Evolutionary conservation across 2,888 invertebrate species (phyloP).

Genomic region (Nysson spinosus): DNA sequence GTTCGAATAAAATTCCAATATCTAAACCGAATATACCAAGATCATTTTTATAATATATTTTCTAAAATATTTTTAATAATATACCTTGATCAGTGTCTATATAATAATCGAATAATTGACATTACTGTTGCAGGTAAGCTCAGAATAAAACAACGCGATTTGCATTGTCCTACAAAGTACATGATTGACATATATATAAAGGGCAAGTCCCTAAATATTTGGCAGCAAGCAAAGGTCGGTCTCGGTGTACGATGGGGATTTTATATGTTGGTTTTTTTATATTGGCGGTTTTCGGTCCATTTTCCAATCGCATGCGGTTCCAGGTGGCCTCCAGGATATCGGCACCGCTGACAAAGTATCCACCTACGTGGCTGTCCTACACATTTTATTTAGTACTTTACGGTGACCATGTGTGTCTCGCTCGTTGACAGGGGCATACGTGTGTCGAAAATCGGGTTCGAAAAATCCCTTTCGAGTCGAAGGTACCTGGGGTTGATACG

Average conservation of each 20-base stretch:
- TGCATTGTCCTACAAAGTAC: too few species aligned
- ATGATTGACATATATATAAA: neutral
- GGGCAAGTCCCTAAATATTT: constrained; percentile 1
- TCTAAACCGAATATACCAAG: too few species aligned
- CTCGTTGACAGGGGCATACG: too few species aligned
- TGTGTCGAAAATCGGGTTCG: neutral
- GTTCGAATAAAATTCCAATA: too few species aligned
- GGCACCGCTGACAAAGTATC: constrained; percentile 26
- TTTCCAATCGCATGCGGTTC: constrained; percentile 17
- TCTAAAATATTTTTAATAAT: too few species aligned
- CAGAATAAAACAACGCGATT: too few species aligned
- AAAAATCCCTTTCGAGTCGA: neutral
- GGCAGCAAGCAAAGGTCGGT: neutral
- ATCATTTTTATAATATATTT: too few species aligned
- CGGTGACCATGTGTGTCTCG: neutral
- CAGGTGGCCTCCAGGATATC: constrained; percentile 11
- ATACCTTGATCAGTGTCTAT: too few species aligned
- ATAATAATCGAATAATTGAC: too few species aligned
- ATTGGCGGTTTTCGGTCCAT: neutral
- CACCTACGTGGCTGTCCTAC: constrained; percentile 15
- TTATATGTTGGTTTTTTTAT: constrained; percentile 17
- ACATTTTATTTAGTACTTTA: constrained; percentile 8
- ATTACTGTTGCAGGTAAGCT: too few species aligned
- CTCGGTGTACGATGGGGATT: constrained; percentile 1
- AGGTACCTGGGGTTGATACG: neutral